These are phyloP conservation scores for Melanotaenia duboulayi DNA, from an alignment of 2,113 vertebrate genomes.

Conservation along the genomic window DNA sequence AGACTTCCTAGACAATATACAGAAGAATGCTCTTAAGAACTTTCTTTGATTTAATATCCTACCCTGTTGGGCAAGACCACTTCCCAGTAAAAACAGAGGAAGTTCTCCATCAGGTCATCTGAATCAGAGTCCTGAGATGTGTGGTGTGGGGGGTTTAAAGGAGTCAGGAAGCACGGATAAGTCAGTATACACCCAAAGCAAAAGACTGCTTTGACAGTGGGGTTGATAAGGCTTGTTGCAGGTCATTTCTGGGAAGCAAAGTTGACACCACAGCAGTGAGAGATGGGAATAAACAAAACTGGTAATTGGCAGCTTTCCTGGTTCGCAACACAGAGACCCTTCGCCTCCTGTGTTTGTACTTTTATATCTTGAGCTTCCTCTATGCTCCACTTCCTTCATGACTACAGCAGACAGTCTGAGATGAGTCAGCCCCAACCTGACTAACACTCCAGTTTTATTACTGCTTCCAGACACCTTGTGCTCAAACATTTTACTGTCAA, in stretches of 20 bases:
- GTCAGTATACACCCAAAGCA: slow-evolving; percentile 24
- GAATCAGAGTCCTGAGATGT: slow-evolving; percentile 40
- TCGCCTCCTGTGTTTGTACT: slow-evolving; percentile 43
- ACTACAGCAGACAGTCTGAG: slow-evolving; percentile 52
- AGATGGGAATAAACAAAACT: slow-evolving; percentile 62
- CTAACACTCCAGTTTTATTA: slow-evolving; percentile 55
- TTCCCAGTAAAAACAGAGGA: slow-evolving; percentile 63
- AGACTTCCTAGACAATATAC: slow-evolving; percentile 39
- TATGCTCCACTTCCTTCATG: slow-evolving; percentile 58
- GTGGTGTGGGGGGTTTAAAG: neutral
- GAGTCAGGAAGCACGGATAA: slow-evolving; percentile 41
- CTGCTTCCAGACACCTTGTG: slow-evolving; percentile 58
- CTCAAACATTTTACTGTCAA: slow-evolving; percentile 46
- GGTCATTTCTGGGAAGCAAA: slow-evolving; percentile 70
- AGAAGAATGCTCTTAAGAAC: slow-evolving; percentile 49
- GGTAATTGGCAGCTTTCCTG: slow-evolving; percentile 60
- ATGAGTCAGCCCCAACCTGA: slow-evolving; percentile 71
- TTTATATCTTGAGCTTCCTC: slow-evolving; percentile 70
- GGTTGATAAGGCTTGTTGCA: slow-evolving; percentile 30
- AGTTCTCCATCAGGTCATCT: slow-evolving; percentile 56
- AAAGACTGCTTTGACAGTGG: slow-evolving; percentile 19
- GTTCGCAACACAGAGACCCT: slow-evolving; percentile 40
- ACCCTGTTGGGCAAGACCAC: slow-evolving; percentile 8
- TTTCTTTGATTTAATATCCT: slow-evolving; percentile 55
- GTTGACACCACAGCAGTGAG: slow-evolving; percentile 36